Evolutionary conservation across 2,888 invertebrate species (phyloP), one percentile per base, ranked within the genome.

Genomic region (Stictocephala bisonia): DNA sequence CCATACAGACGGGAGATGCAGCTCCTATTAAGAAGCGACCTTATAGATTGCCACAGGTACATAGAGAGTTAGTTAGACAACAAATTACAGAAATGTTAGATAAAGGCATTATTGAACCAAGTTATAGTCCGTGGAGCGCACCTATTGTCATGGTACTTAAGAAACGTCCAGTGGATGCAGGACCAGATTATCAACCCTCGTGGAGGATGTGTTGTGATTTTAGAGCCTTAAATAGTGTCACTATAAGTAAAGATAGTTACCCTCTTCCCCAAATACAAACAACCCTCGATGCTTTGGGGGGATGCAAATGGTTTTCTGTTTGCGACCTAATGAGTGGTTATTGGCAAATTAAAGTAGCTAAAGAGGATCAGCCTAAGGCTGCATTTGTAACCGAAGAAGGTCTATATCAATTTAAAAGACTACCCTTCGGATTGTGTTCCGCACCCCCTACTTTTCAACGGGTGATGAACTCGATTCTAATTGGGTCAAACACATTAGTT

Each of bases 181-280:
- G 22, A 3, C 51, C 51, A 4, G 53, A 53, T 27, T 24, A 27
- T 13, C 24, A 18, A 20, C 35, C 68, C 1, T 24, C 15, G n/a
- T 68, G 4, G n/a, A n/a, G 68, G 4, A 20, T 70, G 3, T 68
- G 68, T 68, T 48, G 48, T 11, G 51, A 68, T 51, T 68, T 18
- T 48, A 13, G 68, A 4, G 68, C 22, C 7, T 50, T 68, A 29
- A 68, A 68, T 51, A 4, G 26, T 9, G 29, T 68, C 3, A 27
- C 50, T 6, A 53, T n/a, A 53, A 50, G 20, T 13, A 18, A n/a
- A 13, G 68, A 68, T 29, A 15, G 27, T 13, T 68, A 50, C 41
- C 66, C 66, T 9, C 20, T 66, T 4, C 66, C 66, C 7, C 35
- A 44, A 3, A 68, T 51, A 4, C 24, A 50, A 11, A 20, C 18